phyloP scores from a whole-genome alignment of 2,888 invertebrate species.

The Stenurella melanura region DNA sequence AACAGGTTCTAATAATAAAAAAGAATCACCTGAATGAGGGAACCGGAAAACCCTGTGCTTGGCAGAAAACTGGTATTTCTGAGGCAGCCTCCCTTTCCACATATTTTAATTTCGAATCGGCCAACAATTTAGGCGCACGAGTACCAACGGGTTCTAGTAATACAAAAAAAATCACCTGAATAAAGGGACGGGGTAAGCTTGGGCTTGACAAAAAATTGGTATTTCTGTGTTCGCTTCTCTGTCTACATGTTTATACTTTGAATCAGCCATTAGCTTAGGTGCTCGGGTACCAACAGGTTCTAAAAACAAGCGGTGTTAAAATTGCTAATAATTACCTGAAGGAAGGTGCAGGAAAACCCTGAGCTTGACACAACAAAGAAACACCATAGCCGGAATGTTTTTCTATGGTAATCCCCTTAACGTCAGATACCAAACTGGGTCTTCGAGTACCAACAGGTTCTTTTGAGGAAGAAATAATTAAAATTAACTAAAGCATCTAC shows the following conservation, averaged over 20 bases:
- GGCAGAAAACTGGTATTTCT: conserved; percentile 72
- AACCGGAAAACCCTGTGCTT: conserved; percentile 77
- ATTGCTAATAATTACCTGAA: conserved; percentile 74
- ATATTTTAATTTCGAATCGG: conserved; percentile 67
- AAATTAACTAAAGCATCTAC: conserved; percentile 66
- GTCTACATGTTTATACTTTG: conserved; percentile 65
- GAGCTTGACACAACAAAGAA: conserved; percentile 75
- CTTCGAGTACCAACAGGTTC: conserved; percentile 67
- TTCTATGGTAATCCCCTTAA: conserved; percentile 66
- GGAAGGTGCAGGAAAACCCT: conserved; percentile 76
- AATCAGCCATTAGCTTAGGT: conserved; percentile 71
- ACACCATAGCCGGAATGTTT: conserved; percentile 66
- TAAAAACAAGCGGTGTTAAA: neutral
- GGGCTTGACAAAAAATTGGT: conserved; percentile 75
- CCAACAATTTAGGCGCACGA: conserved; percentile 71
- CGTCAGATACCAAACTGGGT: conserved; percentile 67
- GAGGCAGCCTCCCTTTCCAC: conserved; percentile 57
- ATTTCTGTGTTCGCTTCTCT: conserved; percentile 57
- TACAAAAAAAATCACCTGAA: conserved; percentile 70
- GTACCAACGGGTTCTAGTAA: conserved; percentile 72
- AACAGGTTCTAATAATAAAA: conserved; percentile 77
- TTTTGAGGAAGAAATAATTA: conserved; percentile 57
- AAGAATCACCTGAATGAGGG: conserved; percentile 63
- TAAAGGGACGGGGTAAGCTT: conserved; percentile 76
- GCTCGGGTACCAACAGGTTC: conserved; percentile 70